Evolutionary conservation across 2,888 invertebrate species (phyloP).

Genomic region (Fabriciana adippe): DNA sequence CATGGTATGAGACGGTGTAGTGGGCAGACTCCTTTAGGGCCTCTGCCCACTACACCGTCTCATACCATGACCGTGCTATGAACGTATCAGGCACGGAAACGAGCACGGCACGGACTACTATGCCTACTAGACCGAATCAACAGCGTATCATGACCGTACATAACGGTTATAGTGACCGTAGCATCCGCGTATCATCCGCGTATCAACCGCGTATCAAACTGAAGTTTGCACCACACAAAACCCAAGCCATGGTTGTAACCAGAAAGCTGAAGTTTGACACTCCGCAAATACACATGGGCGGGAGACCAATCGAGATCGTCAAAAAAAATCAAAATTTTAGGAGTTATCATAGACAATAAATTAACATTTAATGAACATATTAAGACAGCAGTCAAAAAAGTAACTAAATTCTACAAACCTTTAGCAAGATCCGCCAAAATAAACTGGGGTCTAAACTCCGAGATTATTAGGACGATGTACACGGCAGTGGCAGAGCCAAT

Average conservation of each 20-base stretch:
- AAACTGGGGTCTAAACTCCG: not conserved
- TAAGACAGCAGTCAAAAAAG: not conserved
- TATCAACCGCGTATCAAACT: no score
- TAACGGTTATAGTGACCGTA: no score
- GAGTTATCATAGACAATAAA: not conserved
- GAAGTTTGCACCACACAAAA: no score
- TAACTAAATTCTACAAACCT: not conserved
- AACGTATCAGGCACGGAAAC: no score
- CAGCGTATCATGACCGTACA: no score
- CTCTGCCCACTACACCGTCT: no score
- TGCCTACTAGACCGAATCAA: no score
- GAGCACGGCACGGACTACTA: no score
- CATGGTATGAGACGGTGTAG: no score
- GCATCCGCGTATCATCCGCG: no score
- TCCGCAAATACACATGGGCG: not conserved
- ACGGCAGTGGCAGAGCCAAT: not conserved
- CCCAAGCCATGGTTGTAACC: not conserved
- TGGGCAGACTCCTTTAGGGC: no score
- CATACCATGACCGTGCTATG: no score
- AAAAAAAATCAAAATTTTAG: conserved; percentile 2
- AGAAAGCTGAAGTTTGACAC: not conserved
- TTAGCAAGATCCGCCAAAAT: not conserved
- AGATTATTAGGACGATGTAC: not conserved
- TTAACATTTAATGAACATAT: conserved; percentile 1
- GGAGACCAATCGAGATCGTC: conserved; percentile 1